These are phyloP conservation scores for Panorpa germanica DNA, from an alignment of 2,888 invertebrate genomes.

Conservation along the genomic window DNA sequence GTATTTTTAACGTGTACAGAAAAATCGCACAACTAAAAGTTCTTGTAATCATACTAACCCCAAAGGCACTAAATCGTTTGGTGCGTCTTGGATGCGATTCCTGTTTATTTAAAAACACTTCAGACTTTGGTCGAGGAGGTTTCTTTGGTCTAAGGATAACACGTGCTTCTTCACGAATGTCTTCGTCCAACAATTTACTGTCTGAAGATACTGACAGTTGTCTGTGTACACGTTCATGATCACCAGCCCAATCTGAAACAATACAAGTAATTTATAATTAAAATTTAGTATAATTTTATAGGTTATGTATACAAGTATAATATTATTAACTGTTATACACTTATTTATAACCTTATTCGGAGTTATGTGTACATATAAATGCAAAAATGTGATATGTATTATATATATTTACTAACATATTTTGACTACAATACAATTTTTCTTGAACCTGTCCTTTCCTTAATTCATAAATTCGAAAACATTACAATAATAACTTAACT, in stretches of 20 bases:
- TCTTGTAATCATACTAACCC: slow-evolving; percentile 57
- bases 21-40: no score
- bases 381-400: no score
- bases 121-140: slow-evolving; percentile 89
- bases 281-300: slow-evolving; percentile 12
- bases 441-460: no score
- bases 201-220: slow-evolving; percentile 84
- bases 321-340: neutral
- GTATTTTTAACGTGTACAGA: no score
- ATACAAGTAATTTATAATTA: slow-evolving; percentile 13
- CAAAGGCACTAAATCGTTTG: slow-evolving; percentile 92
- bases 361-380: no score
- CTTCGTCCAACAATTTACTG: slow-evolving; percentile 79
- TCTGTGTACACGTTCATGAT: slow-evolving; percentile 71
- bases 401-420: no score
- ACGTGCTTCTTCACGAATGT: slow-evolving; percentile 72
- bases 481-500: no score
- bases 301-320: slow-evolving; percentile 4
- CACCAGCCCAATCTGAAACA: slow-evolving; percentile 61
- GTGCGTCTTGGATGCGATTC: slow-evolving; percentile 58
- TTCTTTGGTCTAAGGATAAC: slow-evolving; percentile 80
- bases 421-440: no score
- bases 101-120: slow-evolving; percentile 72
- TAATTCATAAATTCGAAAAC: no score
- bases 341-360: no score